Percentiles rank a stretch among this genome's conserved stretches.
Evolutionary conservation across 2,888 invertebrate species (phyloP).

Genomic region (Phania funesta): DNA sequence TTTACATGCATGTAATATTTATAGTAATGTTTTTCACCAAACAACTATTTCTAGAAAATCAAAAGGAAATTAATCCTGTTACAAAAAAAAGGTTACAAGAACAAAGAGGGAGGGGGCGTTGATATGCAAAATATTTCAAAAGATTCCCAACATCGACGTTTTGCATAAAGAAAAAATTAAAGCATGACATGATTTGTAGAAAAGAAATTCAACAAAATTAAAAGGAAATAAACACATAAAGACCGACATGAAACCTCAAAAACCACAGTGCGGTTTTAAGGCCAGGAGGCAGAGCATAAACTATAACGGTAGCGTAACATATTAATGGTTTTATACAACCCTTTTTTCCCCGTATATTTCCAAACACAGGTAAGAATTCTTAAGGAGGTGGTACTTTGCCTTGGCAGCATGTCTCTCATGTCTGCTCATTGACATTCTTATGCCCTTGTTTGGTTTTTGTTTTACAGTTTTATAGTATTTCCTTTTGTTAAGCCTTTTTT

Average conservation of each 20-base stretch:
- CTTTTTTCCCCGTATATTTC: conserved; percentile 51
- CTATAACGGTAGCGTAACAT: conserved; percentile 69
- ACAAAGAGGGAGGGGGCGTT: conserved; percentile 60
- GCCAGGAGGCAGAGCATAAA: background rate
- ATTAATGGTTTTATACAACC: conserved; percentile 76
- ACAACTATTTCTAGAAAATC: conserved; percentile 1
- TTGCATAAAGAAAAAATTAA: conserved; percentile 56
- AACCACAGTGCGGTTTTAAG: conserved; percentile 65
- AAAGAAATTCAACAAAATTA: conserved; percentile 4
- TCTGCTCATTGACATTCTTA: conserved; percentile 6
- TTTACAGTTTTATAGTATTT: background rate
- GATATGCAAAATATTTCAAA: conserved; percentile 51
- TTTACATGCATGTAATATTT: conserved; percentile 5
- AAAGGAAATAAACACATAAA: conserved; percentile 1
- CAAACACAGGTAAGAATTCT: conserved; percentile 2
- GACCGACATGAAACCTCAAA: conserved; percentile 48
- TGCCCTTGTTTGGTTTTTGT: background rate
- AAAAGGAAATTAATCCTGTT: background rate
- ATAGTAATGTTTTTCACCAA: background rate
- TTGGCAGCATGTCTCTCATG: background rate
- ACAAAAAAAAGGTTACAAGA: conserved; percentile 56
- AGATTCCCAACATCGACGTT: conserved; percentile 11
- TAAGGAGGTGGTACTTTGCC: conserved; percentile 14
- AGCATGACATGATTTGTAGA: conserved; percentile 48
- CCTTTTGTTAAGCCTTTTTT: conserved; percentile 24